These are phyloP conservation scores for Bimastos eiseni DNA, from an alignment of 2,888 invertebrate genomes.

Conservation along the genomic window DNA sequence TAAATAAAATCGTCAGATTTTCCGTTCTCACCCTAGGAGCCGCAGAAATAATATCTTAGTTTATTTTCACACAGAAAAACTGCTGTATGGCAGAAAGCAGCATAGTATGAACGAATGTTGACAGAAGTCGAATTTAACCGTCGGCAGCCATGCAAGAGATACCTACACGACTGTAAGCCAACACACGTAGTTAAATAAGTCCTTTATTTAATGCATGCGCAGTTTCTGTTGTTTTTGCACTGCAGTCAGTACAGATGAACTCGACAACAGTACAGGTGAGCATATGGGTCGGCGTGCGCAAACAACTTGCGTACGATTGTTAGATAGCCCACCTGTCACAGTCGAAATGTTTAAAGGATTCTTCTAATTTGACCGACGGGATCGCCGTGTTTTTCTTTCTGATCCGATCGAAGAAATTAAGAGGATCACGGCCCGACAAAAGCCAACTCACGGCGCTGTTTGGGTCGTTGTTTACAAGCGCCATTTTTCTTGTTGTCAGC, in stretches of 20 bases:
- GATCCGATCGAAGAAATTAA: slow-evolving; percentile 27
- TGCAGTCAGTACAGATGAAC: not conserved
- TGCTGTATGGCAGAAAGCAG: too few species aligned
- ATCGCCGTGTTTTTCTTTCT: slow-evolving; percentile 24
- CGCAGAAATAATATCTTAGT: too few species aligned
- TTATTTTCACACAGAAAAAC: too few species aligned
- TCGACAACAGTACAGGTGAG: not conserved
- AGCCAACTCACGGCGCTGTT: not conserved
- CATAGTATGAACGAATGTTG: too few species aligned
- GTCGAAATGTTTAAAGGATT: slow-evolving; percentile 28
- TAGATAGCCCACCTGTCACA: not conserved
- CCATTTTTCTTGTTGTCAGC: slow-evolving; percentile 23
- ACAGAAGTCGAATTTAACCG: too few species aligned
- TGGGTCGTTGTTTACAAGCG: not conserved
- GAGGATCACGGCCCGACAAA: slow-evolving; percentile 21
- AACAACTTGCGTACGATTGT: not conserved
- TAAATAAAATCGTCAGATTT: not conserved
- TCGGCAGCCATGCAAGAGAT: not conserved
- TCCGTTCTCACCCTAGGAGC: too few species aligned
- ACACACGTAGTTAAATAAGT: too few species aligned
- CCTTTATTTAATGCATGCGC: too few species aligned
- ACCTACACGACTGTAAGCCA: too few species aligned
- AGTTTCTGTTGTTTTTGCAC: not conserved
- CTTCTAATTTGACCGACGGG: not conserved
- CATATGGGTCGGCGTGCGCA: not conserved